Conservation (phyloP, 2,888 invertebrate genomes). For the Iselma pallidipennis region DNA sequence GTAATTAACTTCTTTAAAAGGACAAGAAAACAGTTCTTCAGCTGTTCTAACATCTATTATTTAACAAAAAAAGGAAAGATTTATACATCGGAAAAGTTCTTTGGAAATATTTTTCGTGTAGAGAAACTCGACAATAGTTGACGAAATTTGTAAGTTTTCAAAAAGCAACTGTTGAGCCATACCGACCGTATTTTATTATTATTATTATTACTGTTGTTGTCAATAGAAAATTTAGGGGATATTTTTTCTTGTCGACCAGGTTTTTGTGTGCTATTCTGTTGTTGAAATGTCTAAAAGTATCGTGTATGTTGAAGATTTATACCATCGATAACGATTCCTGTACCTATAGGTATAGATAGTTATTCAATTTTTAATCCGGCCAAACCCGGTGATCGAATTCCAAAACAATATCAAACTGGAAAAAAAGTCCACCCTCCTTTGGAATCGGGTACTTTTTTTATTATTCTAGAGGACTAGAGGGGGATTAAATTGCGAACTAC, state of each 20-base stretch:
- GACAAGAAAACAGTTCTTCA: neutral
- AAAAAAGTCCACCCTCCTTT: slow-evolving; percentile 17
- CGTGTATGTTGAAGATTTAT: slow-evolving; percentile 22
- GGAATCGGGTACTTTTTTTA: slow-evolving; percentile 27
- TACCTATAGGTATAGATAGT: slow-evolving; percentile 5
- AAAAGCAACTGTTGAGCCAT: neutral
- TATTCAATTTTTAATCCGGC: slow-evolving; percentile 26
- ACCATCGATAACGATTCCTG: slow-evolving; percentile 28
- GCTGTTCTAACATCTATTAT: neutral
- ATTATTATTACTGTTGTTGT: too few species aligned
- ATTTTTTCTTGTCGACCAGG: slow-evolving; percentile 7
- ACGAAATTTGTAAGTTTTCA: neutral
- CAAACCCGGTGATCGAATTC: slow-evolving; percentile 30
- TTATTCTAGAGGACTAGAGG: neutral
- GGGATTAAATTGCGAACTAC: slow-evolving; percentile 9
- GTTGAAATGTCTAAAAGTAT: slow-evolving; percentile 16
- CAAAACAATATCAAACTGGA: slow-evolving; percentile 32
- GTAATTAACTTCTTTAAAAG: neutral
- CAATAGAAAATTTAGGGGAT: slow-evolving; percentile 13
- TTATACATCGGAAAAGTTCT: neutral
- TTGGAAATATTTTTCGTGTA: neutral
- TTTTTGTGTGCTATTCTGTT: neutral
- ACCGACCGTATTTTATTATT: neutral
- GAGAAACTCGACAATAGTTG: neutral
- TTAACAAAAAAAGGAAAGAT: neutral